Percentiles rank a stretch among this genome's conserved stretches.
phyloP scores from a whole-genome alignment of 1,140 invertebrate species.

The Lordiphosa stackelbergi region DNA sequence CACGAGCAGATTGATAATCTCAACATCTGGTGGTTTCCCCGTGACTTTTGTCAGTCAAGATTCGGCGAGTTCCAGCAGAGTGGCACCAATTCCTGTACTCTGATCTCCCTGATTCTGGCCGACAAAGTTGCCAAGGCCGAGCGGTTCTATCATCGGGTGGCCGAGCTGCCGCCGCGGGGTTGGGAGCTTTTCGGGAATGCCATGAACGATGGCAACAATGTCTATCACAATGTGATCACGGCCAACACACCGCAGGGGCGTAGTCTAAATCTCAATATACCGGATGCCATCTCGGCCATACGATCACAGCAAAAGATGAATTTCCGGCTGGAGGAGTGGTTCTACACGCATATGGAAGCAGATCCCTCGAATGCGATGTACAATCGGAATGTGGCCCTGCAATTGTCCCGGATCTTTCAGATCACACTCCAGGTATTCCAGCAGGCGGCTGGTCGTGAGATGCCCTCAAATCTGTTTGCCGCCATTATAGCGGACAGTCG shows the following conservation, averaged over 20 bases:
- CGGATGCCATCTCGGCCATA: conserved; percentile 65
- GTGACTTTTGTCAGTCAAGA: conserved; percentile 67
- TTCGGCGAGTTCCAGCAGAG: conserved; percentile 67
- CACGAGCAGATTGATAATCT: conserved; percentile 69
- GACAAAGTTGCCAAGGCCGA: conserved; percentile 64
- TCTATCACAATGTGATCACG: conserved; percentile 65
- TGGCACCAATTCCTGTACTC: conserved; percentile 72
- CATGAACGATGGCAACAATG: conserved; percentile 70
- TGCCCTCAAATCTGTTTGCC: conserved; percentile 54
- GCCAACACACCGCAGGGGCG: conserved; percentile 42
- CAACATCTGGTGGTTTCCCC: conserved; percentile 75
- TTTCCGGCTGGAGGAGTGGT: conserved; percentile 71
- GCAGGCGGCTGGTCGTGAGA: conserved; percentile 35
- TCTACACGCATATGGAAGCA: conserved; percentile 74
- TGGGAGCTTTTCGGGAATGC: conserved; percentile 68
- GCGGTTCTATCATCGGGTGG: conserved; percentile 50
- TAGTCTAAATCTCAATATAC: conserved; percentile 69
- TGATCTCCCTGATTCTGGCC: conserved; percentile 67
- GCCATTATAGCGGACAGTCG: conserved; percentile 72
- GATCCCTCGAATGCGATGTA: conserved; percentile 59
- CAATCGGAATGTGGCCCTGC: conserved; percentile 58
- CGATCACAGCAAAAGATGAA: conserved; percentile 61
- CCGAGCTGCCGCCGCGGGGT: conserved; percentile 51
- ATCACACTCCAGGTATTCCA: conserved; percentile 60
- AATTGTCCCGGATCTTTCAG: conserved; percentile 57